Conservation (phyloP, 2,113 vertebrate genomes). For the Arothron firmamentum region DNA sequence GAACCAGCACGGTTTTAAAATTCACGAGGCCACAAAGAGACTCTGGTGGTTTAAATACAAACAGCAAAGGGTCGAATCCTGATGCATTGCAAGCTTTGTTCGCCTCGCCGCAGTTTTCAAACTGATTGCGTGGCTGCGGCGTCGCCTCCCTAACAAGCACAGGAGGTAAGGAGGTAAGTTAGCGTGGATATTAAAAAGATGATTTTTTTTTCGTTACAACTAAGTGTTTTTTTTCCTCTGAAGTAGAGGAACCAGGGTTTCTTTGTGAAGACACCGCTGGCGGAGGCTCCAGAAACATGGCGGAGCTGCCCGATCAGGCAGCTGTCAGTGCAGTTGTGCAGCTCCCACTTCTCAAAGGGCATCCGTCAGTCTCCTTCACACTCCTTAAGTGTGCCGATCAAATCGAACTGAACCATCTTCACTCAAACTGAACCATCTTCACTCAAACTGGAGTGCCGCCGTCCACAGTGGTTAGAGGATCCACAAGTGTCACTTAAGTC, state of each 20-base stretch:
- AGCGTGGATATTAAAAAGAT: too few relatives aligned
- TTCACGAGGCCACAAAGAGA: too few relatives aligned
- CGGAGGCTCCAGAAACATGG: too few relatives aligned
- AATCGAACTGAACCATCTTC: slow-evolving; percentile 23
- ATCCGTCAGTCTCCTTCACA: slow-evolving; percentile 50
- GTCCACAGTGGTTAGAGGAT: slow-evolving; percentile 21
- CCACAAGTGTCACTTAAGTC: slow-evolving; percentile 13
- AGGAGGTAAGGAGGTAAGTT: not conserved
- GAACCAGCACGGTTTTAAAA: too few relatives aligned
- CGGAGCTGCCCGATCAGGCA: not conserved
- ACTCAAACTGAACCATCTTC: slow-evolving; percentile 23
- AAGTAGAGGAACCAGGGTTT: too few relatives aligned
- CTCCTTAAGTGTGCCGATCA: slow-evolving; percentile 26
- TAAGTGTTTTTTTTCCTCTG: too few relatives aligned
- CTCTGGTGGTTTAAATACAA: too few relatives aligned
- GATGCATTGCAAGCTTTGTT: too few relatives aligned
- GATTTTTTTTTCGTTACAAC: too few relatives aligned
- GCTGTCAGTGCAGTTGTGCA: slow-evolving; percentile 27
- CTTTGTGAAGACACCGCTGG: too few relatives aligned
- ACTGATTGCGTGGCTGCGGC: not conserved
- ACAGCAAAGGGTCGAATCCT: too few relatives aligned
- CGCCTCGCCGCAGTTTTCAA: too few relatives aligned
- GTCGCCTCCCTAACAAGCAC: slow-evolving; percentile 10
- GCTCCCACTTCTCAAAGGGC: slow-evolving; percentile 45
- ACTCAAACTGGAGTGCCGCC: slow-evolving; percentile 27